A percentile compares a stretch with the other conserved stretches of the same genome.
Conservation (phyloP, 2,113 vertebrate genomes). For the Falcunculus frontatus region DNA sequence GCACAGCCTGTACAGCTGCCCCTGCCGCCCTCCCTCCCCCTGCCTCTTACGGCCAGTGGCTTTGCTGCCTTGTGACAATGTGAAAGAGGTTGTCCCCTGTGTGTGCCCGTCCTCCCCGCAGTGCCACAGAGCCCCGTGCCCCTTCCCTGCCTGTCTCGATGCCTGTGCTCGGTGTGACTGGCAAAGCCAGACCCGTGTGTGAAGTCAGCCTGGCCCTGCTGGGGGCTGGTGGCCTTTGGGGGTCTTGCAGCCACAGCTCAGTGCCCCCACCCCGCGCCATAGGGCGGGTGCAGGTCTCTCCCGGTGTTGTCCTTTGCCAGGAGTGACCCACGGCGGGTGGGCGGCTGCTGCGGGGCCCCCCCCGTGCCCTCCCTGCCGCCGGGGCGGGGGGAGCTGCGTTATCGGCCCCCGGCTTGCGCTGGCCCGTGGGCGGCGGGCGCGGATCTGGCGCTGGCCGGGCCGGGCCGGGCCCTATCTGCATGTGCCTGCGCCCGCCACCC, state of each 20-base stretch:
- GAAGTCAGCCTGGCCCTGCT: not conserved
- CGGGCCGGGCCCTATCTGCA: not conserved
- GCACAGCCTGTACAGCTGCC: not conserved
- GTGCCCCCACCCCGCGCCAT: accelerated
- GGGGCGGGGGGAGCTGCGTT: not conserved
- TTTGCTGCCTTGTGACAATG: not conserved
- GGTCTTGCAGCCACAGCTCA: not conserved
- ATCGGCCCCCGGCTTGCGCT: not conserved
- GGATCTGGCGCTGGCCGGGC: not conserved
- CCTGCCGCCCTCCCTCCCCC: not conserved
- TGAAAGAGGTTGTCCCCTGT: not conserved
- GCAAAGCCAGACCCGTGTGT: not conserved
- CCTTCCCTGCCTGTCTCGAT: not conserved
- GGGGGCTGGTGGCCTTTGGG: not conserved
- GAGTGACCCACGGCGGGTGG: not conserved
- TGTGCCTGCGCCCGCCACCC: not conserved
- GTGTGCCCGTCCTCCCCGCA: not conserved
- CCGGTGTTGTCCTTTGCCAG: not conserved
- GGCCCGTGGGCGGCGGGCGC: accelerated
- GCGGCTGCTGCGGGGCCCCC: not conserved
- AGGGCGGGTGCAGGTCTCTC: not conserved
- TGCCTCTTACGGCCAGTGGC: not conserved
- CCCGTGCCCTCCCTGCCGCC: not conserved
- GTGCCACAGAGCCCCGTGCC: not conserved
- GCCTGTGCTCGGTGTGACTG: not conserved